These are phyloP conservation scores for Nyleta sp. DNA, from an alignment of 2,888 invertebrate species.

Conservation along the genomic window DNA sequence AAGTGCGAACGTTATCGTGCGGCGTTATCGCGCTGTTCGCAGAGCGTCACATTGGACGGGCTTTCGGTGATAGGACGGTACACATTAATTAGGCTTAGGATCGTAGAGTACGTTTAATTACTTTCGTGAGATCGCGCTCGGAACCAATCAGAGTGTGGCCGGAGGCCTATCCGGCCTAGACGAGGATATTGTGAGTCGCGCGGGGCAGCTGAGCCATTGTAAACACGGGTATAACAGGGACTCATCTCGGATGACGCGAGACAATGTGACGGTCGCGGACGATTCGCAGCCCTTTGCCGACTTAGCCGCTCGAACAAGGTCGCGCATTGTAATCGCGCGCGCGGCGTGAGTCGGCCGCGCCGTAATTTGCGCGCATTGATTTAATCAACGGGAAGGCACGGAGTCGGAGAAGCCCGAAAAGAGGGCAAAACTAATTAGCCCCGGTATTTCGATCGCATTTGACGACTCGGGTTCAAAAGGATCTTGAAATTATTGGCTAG, in stretches of 20 bases:
- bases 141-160: conserved; percentile 66
- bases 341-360: conserved; percentile 73
- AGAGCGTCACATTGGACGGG: conserved; percentile 68
- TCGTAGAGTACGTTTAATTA: conserved; percentile 80
- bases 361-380: conserved; percentile 79
- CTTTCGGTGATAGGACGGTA: conserved; percentile 74
- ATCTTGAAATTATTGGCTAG: conserved; percentile 54
- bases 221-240: conserved; percentile 80
- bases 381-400: conserved; percentile 72
- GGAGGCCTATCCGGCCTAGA: conserved; percentile 36
- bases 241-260: conserved; percentile 70
- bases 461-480: conserved; percentile 44
- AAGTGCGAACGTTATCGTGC: conserved; percentile 67
- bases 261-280: conserved; percentile 42
- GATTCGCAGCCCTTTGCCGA: conserved; percentile 58
- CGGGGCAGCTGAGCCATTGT: conserved; percentile 78
- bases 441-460: conserved; percentile 34
- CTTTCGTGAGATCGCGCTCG: conserved; percentile 79
- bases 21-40: conserved; percentile 70
- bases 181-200: conserved; percentile 76
- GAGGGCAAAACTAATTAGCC: conserved; percentile 54
- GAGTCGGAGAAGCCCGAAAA: conserved; percentile 48
- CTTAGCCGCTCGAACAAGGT: conserved; percentile 66
- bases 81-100: conserved; percentile 80
- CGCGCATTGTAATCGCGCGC: conserved; percentile 77